Evolutionary conservation across 2,797 vertebrate species (phyloP), one percentile per base, ranked within the genome.

Genomic region (Perdix hodgsoniae): DNA sequence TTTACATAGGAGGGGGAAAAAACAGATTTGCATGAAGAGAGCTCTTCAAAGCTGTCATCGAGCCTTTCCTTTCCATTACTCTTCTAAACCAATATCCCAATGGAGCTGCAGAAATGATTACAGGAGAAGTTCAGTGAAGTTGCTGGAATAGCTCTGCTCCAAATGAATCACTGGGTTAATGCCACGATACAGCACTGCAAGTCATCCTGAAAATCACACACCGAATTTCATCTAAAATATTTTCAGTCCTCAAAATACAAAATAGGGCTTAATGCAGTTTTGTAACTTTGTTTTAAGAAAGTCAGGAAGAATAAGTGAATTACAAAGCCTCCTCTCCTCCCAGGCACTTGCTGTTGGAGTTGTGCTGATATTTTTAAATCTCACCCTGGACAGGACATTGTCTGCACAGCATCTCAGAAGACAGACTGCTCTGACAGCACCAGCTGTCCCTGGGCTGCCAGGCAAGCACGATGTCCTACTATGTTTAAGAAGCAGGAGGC

Each of bases 21-120:
- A 86, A 85, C 80, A 93, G 91, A 96, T 95, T 91, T 92, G 90
- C 90, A 92, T 76, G 35, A 59, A 88, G 80, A 90, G 83, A 91
- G 83, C 76, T 96, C 63, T 44, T 88, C 78, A 83, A 82, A 96
- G 77, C 87, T 82, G 93, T 88, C 90, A 92, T 70, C n/a, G 73
- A 96, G 79, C 66, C 1, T 1, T 83, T 92, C 66, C 83, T 83
- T 89, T 73, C 85, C 59, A 1, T 86, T 95, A 79, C 78, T 81
- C 85, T 90, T 89, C 91, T 83, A 65, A 90, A 81, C 59, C 47
- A 47, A 88, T 83, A 87, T 85, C 87, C 92, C 94, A 93, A 35
- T 4, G n/a, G 79, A 96, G 94, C 65, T 69, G 89, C 92, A 96
- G 94, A 95, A 71, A 89, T 6, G 21, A 74, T 54, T 85, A 50